Base-by-base conservation (phyloP, 2,888 invertebrate genomes). In the Pyrrhia umbra region DNA sequence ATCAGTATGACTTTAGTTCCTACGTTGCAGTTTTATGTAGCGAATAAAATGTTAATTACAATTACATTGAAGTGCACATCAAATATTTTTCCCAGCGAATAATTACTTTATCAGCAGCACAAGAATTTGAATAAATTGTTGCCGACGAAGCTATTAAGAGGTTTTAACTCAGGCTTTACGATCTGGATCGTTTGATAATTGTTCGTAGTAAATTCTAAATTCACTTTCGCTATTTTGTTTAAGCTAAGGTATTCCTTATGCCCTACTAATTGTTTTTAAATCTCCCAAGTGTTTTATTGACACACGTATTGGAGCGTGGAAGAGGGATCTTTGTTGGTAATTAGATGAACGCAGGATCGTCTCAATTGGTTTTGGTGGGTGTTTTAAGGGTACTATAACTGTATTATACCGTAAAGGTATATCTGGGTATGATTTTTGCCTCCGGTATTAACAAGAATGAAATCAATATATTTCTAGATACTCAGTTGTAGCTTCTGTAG, bases 61-160 rank as follows among this genome's bases (percentile, higher is more conserved):
- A 85, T 85, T 82, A 81, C 65, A 77, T 67, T 43, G 59, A 69
- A 76, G 75, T 76, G 74, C 76, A 78, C 71, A 80, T 70, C 72
- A 78, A 81, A 82, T 80, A 83, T 84, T 84, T 86, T 86, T 82
- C 73, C 59, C 58, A 39, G 40, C 52, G 65, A 77, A 75, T 78
- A 74, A 78, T 63, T 75, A 76, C 79, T 84, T 81, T 82, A 82
- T 83, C 77, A 82, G 82, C 78, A 68, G 69, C 77, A 72, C 68
- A 85, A 80, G 87, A 88, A 88, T 87, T 89, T 86, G 78, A 85
- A 88, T 88, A 87, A 90, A 89, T 86, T 87, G 86, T 89, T 85
- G 87, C 85, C 81, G 80, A 84, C 86, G 83, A 79, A 80, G 88
- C 88, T 85, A 85, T 88, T 87, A 88, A 81, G 87, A 85, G 86